Evolutionary conservation across 2,888 invertebrate genomes (phyloP), one percentile per base, ranked within the genome.

Genomic region (Pocota personata): DNA sequence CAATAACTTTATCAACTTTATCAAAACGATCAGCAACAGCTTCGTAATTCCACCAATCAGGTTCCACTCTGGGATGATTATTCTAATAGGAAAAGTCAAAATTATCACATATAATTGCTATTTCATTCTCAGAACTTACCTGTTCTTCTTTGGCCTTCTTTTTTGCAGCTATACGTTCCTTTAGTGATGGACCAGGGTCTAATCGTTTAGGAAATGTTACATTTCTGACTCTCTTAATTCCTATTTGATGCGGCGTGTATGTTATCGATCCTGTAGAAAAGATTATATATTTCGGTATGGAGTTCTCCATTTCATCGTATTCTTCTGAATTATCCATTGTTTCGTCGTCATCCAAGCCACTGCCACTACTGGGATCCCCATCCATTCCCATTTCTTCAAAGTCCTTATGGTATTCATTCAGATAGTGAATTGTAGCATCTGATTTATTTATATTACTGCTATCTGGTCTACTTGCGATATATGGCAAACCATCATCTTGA

Each of bases 161-260:
- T 57, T 94, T 93, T 62, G 95, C 93, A 14, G 94, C 94, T 80
- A 95, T 92, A 87, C 96, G 93, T 89, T 96, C 96, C 87, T 94
- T 94, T 0, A 96, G 91, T 1, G 95, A 94, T 1, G 95, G 95
- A 0, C 96, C 96, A 0, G 95, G 95, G 89, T 95, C 95, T 55
- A 96, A 90, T 86, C 94, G 93, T 89, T 94, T 94, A 0, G 96
- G 95, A 90, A 96, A 96, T 78, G 93, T 94, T 1, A 96, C 94
- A 35, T 95, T 94, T 87, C 94, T 94, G 79, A 97, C 96, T 89
- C 95, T 93, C 90, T 96, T 96, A 88, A 96, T 95, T 40, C 96
- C 96, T 88, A 97, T 95, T 92, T 97, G 96, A 93, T 97, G 97
- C 0, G 97, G 97, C 0, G 96, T 96, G 89, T 96, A 97, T 0